Percentiles rank a stretch among this genome's conserved stretches.
These are phyloP conservation scores for Tryphoninae sp. DNA, from an alignment of 2,888 invertebrate species.

Conservation along the genomic window DNA sequence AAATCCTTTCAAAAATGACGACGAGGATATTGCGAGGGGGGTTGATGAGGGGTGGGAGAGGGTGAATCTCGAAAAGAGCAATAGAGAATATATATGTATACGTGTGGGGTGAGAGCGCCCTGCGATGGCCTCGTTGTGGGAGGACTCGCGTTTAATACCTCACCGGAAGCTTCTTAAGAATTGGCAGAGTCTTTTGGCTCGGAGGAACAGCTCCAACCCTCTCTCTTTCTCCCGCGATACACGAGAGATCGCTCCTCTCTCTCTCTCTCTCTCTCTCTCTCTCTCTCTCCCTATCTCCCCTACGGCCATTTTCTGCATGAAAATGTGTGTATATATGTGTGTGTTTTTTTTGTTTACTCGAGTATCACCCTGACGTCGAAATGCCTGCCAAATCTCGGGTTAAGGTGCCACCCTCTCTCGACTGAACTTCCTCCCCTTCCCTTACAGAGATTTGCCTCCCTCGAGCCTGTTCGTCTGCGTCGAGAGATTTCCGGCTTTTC, in stretches of 20 bases:
- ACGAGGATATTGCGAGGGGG: slow-evolving; percentile 9
- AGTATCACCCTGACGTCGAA: slow-evolving; percentile 42
- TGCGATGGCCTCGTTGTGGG: slow-evolving; percentile 14
- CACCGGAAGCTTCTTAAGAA: slow-evolving; percentile 74
- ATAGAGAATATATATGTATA: background rate
- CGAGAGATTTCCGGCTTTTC: background rate
- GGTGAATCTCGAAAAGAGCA: background rate
- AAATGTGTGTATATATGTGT: slow-evolving; percentile 26
- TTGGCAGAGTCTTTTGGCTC: slow-evolving; percentile 72
- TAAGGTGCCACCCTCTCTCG: slow-evolving; percentile 34
- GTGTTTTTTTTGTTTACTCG: slow-evolving; percentile 9
- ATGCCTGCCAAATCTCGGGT: slow-evolving; percentile 71
- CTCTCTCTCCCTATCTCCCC: slow-evolving; percentile 16
- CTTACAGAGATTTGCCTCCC: background rate
- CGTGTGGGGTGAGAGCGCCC: background rate
- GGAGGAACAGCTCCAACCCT: background rate
- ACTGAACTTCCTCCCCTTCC: background rate
- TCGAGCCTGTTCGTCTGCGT: background rate
- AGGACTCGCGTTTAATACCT: slow-evolving; percentile 73
- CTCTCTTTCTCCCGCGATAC: background rate
- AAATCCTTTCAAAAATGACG: slow-evolving; percentile 36
- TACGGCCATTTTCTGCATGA: slow-evolving; percentile 29
- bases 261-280: slow-evolving; percentile 22
- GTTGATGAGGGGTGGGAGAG: background rate
- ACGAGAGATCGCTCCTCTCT: slow-evolving; percentile 3